These are phyloP conservation scores for Acipenser transmontanus DNA, from an alignment of 2,797 vertebrate genomes.

Conservation along the genomic window DNA sequence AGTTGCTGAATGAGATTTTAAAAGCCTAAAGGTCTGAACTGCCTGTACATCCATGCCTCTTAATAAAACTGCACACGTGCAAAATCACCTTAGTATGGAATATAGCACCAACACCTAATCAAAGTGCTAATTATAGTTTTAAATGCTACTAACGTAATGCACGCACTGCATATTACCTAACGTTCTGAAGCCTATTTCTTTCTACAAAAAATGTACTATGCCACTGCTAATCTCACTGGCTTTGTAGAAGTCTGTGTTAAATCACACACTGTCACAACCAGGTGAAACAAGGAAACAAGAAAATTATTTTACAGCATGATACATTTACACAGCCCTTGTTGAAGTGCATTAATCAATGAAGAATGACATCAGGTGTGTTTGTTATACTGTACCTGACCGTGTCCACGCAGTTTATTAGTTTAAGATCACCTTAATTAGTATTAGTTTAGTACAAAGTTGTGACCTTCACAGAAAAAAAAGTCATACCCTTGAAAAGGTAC, in stretches of 20 bases:
- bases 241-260: no score
- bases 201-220: no score
- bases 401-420: constrained; percentile 31
- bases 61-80: not conserved
- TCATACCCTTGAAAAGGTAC: constrained; percentile 26
- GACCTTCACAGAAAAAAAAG: constrained; percentile 42
- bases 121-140: constrained; percentile 1
- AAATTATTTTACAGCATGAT: no score
- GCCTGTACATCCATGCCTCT: not conserved
- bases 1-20: not conserved
- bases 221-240: no score
- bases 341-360: constrained; percentile 10
- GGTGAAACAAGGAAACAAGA: no score
- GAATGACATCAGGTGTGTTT: not conserved
- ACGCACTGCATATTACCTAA: constrained; percentile 18
- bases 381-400: constrained; percentile 8
- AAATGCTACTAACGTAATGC: constrained; percentile 1
- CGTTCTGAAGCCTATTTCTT: no score
- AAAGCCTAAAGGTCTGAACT: not conserved
- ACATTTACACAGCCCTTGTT: no score
- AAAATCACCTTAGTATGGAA: not conserved
- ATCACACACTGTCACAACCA: no score
- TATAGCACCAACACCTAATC: constrained; percentile 1
- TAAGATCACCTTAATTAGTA: constrained; percentile 45
- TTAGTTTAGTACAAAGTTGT: constrained; percentile 31